phyloP scores from a whole-genome alignment of 2,113 vertebrate genomes.

The Vanacampus margaritifer region DNA sequence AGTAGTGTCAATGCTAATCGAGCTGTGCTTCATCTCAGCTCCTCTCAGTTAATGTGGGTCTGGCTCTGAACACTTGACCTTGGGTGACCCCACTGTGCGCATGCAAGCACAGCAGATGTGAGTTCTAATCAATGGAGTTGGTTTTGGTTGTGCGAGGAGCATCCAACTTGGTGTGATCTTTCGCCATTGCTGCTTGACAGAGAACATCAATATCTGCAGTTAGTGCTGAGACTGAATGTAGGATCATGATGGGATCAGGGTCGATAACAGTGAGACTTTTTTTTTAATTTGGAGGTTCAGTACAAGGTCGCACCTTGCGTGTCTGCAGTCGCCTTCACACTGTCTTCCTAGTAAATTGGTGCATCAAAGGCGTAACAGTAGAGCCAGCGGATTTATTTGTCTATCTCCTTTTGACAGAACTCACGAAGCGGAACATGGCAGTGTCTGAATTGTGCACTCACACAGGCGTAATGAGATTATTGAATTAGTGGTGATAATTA shows the following conservation, averaged over 20 bases:
- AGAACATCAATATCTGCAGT: conserved; percentile 27
- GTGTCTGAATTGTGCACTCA: background rate
- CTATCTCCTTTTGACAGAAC: background rate
- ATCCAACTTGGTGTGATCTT: conserved; percentile 49
- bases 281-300: background rate
- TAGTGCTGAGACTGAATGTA: conserved; percentile 17
- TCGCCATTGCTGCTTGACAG: conserved; percentile 46
- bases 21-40: conserved; percentile 16
- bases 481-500: background rate
- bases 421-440: background rate
- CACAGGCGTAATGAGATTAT: background rate
- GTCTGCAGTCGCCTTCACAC: background rate
- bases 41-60: conserved; percentile 29
- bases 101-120: conserved; percentile 52
- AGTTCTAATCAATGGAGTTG: conserved; percentile 47
- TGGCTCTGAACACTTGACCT: conserved; percentile 47
- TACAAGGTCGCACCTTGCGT: background rate
- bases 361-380: background rate
- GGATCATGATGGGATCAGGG: background rate
- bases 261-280: background rate
- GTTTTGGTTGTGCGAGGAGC: conserved; percentile 41
- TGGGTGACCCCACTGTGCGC: conserved; percentile 35
- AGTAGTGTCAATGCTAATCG: conserved; percentile 4
- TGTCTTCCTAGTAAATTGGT: background rate
- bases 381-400: background rate